These are phyloP conservation scores for Ephialtes manifestator DNA, from an alignment of 2,888 invertebrate species.

Conservation along the genomic window DNA sequence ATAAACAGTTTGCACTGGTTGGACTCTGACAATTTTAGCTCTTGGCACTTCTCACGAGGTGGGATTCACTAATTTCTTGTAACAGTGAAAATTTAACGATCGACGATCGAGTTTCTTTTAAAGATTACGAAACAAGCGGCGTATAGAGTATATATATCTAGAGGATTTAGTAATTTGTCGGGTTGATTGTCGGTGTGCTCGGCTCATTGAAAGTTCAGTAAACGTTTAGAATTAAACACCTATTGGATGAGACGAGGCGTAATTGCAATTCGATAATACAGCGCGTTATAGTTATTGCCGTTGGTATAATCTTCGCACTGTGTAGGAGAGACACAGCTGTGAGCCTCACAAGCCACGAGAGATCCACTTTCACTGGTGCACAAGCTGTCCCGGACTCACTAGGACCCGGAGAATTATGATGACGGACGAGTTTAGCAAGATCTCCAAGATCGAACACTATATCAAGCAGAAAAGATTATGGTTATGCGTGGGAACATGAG, in stretches of 20 bases:
- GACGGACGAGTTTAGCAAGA: constrained; percentile 63
- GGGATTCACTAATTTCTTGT: constrained; percentile 34
- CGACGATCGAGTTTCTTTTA: constrained; percentile 2
- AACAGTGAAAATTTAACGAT: constrained; percentile 6
- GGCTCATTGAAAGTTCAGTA: constrained; percentile 42
- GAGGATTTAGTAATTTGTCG: background rate
- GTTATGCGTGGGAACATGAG: constrained; percentile 54
- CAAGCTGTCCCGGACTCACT: constrained; percentile 25
- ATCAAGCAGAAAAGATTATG: constrained; percentile 13
- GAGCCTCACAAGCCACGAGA: constrained; percentile 49
- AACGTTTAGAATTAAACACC: constrained; percentile 47
- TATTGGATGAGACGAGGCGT: constrained; percentile 17
- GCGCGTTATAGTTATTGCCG: constrained; percentile 40
- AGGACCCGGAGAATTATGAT: constrained; percentile 54
- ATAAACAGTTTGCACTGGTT: background rate
- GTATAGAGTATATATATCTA: too few species aligned
- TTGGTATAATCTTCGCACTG: constrained; percentile 42
- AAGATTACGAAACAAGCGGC: background rate
- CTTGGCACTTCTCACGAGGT: constrained; percentile 62
- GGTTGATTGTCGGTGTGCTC: constrained; percentile 16
- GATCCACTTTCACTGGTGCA: constrained; percentile 74
- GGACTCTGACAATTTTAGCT: constrained; percentile 11
- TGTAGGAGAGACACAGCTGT: constrained; percentile 31
- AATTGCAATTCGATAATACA: constrained; percentile 55
- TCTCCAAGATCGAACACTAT: constrained; percentile 48